These are phyloP conservation scores for Protobothrops flavoviridis DNA, from an alignment of 2,113 vertebrate species.

Conservation along the genomic window DNA sequence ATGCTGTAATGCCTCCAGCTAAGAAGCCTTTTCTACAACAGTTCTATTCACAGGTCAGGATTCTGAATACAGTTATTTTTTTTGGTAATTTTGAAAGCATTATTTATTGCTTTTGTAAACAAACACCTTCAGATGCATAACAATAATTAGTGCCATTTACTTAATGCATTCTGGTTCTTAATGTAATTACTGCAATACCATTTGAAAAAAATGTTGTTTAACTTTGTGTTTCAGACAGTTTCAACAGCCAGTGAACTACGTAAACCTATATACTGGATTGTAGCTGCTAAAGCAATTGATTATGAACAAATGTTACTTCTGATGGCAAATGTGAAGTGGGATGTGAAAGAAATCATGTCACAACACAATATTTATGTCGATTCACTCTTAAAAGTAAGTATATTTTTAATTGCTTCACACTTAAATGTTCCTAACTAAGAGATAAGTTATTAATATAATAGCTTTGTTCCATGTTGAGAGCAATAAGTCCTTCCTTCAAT, in stretches of 20 bases:
- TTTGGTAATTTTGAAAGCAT: constrained; percentile 5
- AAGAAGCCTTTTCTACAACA: constrained; percentile 99
- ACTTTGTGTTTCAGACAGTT: constrained; percentile 83
- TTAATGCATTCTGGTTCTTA: not conserved
- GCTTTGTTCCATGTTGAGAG: not conserved
- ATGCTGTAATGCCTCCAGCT: constrained; percentile 94
- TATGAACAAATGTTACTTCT: constrained; percentile 95
- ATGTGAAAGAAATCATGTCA: constrained; percentile 98
- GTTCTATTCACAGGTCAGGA: constrained; percentile 95
- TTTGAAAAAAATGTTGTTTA: constrained; percentile 22
- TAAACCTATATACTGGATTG: constrained; percentile 98
- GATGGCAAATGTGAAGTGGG: constrained; percentile 97
- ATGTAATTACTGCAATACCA: not conserved
- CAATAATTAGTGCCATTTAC: not conserved
- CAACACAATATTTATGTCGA: constrained; percentile 98
- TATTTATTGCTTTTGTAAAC: not conserved
- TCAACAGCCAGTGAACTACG: constrained; percentile 95
- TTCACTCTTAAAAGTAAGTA: constrained; percentile 88
- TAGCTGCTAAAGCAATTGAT: constrained; percentile 97
- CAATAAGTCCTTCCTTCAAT: not conserved
- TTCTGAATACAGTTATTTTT: constrained; percentile 13
- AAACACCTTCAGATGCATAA: not conserved
- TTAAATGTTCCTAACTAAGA: not conserved
- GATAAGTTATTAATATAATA: not conserved
- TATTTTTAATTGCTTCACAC: not conserved